A percentile compares a stretch with the other conserved stretches of the same genome.
These are phyloP conservation scores for Brachyhypopomus occidentalis DNA, from an alignment of 2,113 vertebrate species.

Conservation along the genomic window DNA sequence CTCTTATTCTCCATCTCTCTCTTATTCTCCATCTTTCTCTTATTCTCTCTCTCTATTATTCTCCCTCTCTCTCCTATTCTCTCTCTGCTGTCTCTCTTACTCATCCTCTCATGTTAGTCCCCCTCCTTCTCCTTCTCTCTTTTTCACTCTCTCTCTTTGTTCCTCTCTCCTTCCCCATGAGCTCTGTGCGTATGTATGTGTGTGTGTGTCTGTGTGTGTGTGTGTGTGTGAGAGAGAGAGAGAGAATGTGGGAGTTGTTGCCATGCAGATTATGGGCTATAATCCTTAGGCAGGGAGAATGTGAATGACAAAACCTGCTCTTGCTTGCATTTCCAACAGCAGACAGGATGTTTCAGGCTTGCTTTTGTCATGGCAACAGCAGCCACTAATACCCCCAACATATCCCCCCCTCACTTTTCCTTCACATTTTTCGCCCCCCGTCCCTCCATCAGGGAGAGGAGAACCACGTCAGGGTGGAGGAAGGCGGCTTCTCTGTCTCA, in stretches of 20 bases:
- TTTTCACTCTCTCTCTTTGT: neutral
- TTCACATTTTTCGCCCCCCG: neutral
- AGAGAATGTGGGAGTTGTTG: conserved; percentile 63
- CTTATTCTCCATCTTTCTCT: conserved; percentile 42
- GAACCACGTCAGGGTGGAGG: neutral
- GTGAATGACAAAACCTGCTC: conserved; percentile 64
- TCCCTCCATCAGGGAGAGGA: conserved; percentile 1
- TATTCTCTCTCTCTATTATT: too few species aligned
- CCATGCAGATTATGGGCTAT: conserved; percentile 76
- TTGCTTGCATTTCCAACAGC: conserved; percentile 36
- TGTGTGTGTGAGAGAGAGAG: neutral
- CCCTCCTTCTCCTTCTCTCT: conserved; percentile 55
- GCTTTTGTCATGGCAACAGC: conserved; percentile 60
- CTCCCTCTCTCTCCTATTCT: neutral
- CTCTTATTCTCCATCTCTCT: conserved; percentile 12
- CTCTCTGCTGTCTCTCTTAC: too few species aligned
- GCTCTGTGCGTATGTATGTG: conserved; percentile 36
- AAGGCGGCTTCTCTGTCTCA: conserved; percentile 24
- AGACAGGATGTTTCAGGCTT: conserved; percentile 69
- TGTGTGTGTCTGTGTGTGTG: conserved; percentile 4
- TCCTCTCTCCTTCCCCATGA: conserved; percentile 6
- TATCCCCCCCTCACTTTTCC: conserved; percentile 27
- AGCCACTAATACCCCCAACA: conserved; percentile 58
- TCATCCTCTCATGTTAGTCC: neutral
- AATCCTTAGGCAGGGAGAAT: conserved; percentile 68